These are phyloP conservation scores for Pristionchus mayeri DNA, from an alignment of 2,888 invertebrate species.

Conservation along the genomic window DNA sequence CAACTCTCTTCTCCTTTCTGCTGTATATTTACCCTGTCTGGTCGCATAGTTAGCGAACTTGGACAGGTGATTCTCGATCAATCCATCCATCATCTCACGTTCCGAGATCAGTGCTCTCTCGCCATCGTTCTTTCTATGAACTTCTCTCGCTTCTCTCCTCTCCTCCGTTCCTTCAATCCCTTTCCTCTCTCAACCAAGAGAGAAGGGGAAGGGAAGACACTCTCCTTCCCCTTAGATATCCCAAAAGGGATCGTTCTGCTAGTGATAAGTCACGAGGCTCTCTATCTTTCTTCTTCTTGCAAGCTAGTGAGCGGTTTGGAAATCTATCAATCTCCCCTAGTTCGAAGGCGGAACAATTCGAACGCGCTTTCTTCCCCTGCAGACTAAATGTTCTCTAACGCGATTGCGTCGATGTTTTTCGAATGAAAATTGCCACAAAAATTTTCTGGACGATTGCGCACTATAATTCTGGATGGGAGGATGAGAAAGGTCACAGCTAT, in stretches of 20 bases:
- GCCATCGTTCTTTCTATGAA: not conserved
- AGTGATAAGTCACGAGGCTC: not conserved
- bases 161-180: not conserved
- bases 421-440: no score
- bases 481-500: not conserved
- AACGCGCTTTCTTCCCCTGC: not conserved
- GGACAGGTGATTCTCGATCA: not conserved
- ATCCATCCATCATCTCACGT: not conserved
- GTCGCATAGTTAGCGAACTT: conserved; percentile 15
- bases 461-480: no score
- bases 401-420: not conserved
- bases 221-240: not conserved
- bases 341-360: not conserved
- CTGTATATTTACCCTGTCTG: not conserved
- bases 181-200: not conserved
- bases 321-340: not conserved
- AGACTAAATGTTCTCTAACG: not conserved
- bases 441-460: no score
- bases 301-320: conserved; percentile 19
- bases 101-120: not conserved
- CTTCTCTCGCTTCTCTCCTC: not conserved
- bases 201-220: not conserved
- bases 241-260: conserved; percentile 19
- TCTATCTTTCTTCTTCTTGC: not conserved
- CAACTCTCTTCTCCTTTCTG: conserved; percentile 3